Conservation (phyloP, 2,113 vertebrate species). For the Aegithalos caudatus region DNA sequence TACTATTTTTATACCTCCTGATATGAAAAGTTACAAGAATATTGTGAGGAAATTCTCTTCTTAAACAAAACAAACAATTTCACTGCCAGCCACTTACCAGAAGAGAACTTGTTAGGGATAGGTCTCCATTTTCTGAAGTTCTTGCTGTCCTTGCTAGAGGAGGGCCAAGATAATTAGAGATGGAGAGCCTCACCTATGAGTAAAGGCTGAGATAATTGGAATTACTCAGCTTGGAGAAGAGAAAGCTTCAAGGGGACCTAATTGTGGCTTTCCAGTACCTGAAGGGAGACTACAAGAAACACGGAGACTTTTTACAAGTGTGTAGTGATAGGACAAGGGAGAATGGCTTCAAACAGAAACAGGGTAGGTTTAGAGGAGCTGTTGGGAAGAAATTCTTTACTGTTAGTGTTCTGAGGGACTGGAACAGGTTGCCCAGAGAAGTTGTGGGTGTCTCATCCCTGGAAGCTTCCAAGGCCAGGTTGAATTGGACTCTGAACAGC, state of each 20-base stretch:
- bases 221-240: not conserved
- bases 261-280: not conserved
- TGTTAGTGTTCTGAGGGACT: not conserved
- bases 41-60: not conserved
- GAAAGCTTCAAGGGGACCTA: not conserved
- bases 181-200: not conserved
- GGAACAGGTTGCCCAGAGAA: not conserved
- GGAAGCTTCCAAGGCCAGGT: not conserved
- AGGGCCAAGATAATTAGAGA: not conserved
- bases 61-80: not conserved
- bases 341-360: not conserved
- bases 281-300: not conserved
- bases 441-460: not conserved
- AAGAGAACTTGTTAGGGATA: not conserved
- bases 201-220: not conserved
- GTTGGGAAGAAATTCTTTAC: not conserved
- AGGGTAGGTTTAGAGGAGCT: not conserved
- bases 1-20: not conserved
- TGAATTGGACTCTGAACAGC: not conserved
- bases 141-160: not conserved
- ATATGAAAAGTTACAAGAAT: not conserved
- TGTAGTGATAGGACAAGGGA: not conserved
- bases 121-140: not conserved
- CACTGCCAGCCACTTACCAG: not conserved
- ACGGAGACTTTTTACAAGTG: not conserved